Conservation (phyloP, 2,797 vertebrate genomes). For the Xenops minutus region DNA sequence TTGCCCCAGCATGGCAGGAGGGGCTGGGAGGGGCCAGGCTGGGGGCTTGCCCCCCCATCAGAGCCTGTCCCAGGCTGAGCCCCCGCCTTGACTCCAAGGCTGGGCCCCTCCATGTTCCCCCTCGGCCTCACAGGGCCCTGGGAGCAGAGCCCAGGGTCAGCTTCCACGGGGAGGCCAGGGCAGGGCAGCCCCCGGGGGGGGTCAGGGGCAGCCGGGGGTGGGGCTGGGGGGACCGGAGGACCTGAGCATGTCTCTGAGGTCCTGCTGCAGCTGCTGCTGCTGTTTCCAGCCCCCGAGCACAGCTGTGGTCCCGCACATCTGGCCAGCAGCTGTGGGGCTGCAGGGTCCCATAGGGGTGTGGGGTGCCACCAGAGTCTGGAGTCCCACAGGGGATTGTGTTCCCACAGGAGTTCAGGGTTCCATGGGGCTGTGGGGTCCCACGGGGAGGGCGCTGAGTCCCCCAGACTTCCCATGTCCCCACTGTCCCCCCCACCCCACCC, state of each 20-base stretch:
- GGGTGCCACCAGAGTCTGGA: background rate
- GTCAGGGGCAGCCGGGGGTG: background rate
- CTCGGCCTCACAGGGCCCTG: background rate
- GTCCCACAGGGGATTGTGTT: background rate
- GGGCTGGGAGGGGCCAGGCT: background rate
- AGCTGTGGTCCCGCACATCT: background rate
- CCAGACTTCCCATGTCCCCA: too few relatives aligned
- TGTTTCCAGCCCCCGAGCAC: background rate
- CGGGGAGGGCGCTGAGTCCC: background rate
- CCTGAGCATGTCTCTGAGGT: background rate
- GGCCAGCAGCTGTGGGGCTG: background rate
- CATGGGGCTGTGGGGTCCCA: background rate
- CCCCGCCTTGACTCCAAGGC: too few relatives aligned
- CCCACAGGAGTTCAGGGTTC: background rate
- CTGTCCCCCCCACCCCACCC: background rate
- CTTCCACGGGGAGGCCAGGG: background rate
- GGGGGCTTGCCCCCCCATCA: conserved; percentile 11
- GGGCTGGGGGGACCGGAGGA: background rate
- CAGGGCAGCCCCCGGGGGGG: background rate
- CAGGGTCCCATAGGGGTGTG: background rate
- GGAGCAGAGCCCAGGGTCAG: background rate
- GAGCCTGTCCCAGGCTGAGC: background rate
- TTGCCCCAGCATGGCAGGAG: background rate
- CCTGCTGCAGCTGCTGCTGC: background rate
- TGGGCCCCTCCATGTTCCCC: too few relatives aligned